Conservation (phyloP, 1,140 invertebrate genomes). For the Papilio helenus region DNA sequence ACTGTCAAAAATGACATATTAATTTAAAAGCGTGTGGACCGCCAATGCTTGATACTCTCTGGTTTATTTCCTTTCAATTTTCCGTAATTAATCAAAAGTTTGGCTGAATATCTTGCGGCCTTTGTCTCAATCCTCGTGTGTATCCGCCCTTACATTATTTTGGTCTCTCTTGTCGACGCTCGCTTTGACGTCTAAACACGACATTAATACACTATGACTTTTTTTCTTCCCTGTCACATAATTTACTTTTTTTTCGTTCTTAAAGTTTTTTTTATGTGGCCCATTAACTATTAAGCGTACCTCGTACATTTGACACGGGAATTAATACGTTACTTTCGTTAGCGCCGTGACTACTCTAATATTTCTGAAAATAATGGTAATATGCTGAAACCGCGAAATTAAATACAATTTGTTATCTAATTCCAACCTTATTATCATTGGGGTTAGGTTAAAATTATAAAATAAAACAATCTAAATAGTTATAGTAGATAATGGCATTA, state of each 20-base stretch:
- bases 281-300: slow-evolving; percentile 81
- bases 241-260: slow-evolving; percentile 69
- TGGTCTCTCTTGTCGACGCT: slow-evolving; percentile 64
- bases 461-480: neutral
- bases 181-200: slow-evolving; percentile 79
- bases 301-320: slow-evolving; percentile 66
- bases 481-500: slow-evolving; percentile 26
- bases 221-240: slow-evolving; percentile 79
- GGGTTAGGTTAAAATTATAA: neutral
- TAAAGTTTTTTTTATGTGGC: slow-evolving; percentile 56
- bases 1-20: neutral
- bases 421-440: slow-evolving; percentile 8
- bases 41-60: neutral
- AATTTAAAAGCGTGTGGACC: neutral
- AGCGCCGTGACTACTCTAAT: slow-evolving; percentile 52
- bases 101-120: slow-evolving; percentile 12
- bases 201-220: slow-evolving; percentile 78
- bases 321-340: slow-evolving; percentile 72
- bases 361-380: slow-evolving; percentile 42
- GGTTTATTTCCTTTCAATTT: neutral
- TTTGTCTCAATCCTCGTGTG: slow-evolving; percentile 47
- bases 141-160: slow-evolving; percentile 65
- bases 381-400: slow-evolving; percentile 32
- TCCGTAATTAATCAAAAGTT: slow-evolving; percentile 5
- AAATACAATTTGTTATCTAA: slow-evolving; percentile 28